These are phyloP conservation scores for Chunga burmeisteri DNA, from an alignment of 2,113 vertebrate species.

Conservation along the genomic window DNA sequence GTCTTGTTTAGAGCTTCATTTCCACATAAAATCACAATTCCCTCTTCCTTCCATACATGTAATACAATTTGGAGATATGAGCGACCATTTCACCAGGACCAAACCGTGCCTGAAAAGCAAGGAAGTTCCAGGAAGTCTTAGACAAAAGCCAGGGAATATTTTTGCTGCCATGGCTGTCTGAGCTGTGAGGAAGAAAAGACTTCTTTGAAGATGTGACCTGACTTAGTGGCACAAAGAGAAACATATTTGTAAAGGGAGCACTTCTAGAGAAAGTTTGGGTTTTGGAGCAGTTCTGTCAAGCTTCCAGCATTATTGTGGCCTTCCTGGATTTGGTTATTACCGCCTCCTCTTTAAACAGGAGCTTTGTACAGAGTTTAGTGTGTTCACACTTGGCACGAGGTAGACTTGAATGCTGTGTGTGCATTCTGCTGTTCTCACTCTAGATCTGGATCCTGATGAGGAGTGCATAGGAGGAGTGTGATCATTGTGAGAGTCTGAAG, in stretches of 20 bases:
- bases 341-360: not conserved
- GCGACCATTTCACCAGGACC: not conserved
- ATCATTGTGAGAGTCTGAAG: not conserved
- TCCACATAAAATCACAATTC: not conserved
- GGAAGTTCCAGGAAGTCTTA: not conserved
- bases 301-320: not conserved
- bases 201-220: not conserved
- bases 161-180: not conserved
- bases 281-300: not conserved
- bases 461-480: not conserved
- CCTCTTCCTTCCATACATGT: not conserved
- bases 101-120: not conserved
- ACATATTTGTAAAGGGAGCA: not conserved
- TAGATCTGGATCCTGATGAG: not conserved
- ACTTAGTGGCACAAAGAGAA: not conserved
- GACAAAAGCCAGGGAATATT: not conserved
- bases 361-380: not conserved
- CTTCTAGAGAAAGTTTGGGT: not conserved
- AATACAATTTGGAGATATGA: not conserved
- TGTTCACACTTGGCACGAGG: fast-evolving
- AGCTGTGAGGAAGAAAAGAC: not conserved
- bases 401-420: not conserved
- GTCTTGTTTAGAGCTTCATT: not conserved
- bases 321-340: not conserved
- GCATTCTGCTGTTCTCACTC: not conserved